A percentile compares a stretch with the other conserved stretches of the same genome.
Evolutionary conservation across 1,140 invertebrate species (phyloP).

Genomic region (Carcinoscorpius rotundicauda): DNA sequence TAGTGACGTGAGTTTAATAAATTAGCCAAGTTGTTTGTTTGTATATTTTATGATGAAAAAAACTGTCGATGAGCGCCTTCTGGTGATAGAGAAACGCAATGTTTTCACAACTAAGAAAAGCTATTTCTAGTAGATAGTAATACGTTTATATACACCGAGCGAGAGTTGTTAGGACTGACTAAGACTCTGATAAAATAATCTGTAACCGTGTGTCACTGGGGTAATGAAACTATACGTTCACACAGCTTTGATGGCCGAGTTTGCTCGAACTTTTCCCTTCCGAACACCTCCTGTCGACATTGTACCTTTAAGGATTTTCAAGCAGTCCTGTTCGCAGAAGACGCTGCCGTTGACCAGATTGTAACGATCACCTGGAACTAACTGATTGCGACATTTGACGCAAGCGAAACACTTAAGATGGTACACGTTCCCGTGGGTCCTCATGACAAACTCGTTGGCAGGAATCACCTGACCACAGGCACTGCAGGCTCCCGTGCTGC

Average conservation of each 20-base stretch:
- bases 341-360: slow-evolving; percentile 68
- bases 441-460: slow-evolving; percentile 79
- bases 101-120: too few relatives aligned
- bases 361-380: slow-evolving; percentile 80
- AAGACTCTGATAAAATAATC: too few relatives aligned
- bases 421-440: slow-evolving; percentile 56
- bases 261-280: slow-evolving; percentile 20
- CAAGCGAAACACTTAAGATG: slow-evolving; percentile 90
- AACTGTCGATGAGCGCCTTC: too few relatives aligned
- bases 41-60: too few relatives aligned
- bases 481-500: slow-evolving; percentile 67
- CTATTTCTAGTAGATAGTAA: too few relatives aligned
- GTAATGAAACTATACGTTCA: too few relatives aligned
- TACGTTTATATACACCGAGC: too few relatives aligned
- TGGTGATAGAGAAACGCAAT: too few relatives aligned
- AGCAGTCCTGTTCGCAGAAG: slow-evolving; percentile 84
- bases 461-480: slow-evolving; percentile 81
- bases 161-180: too few relatives aligned
- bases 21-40: too few relatives aligned
- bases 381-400: slow-evolving; percentile 72
- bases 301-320: slow-evolving; percentile 61
- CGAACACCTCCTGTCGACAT: slow-evolving; percentile 16
- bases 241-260: slow-evolving; percentile 19
- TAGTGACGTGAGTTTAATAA: too few relatives aligned
- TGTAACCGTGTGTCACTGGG: too few relatives aligned